Evolutionary conservation across 2,113 vertebrate species (phyloP), one percentile per base, ranked within the genome.

Genomic region (Ailurus styani): DNA sequence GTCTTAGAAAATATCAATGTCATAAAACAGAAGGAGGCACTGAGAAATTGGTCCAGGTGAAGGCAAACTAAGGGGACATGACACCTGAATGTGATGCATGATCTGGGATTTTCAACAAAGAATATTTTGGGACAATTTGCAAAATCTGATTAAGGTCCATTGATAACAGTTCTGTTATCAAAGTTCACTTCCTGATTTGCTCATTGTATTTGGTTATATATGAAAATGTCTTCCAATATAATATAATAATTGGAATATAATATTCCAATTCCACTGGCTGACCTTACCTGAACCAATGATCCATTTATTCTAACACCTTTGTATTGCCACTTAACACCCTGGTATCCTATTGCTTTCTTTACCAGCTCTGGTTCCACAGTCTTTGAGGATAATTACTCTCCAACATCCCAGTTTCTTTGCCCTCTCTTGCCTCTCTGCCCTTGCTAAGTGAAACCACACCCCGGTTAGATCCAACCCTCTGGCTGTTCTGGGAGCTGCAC

Each of bases 181-280:
- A 73, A 93, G 79, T 42, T 83, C 86, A 73, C 73, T 93, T 90
- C 45, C 55, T 86, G 52, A 82, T 94, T 93, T 87, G 77, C 75
- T n/a, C 62, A 37, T 8, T 87, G 2, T 34, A 62, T 14, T 75
- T 96, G 40, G 37, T 85, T 97, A 64, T 21, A 17, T 55, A 68
- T 79, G 21, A 96, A 27, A 68, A 55, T 54, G 47, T 37, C 34
- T 91, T n/a, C n/a, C n/a, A n/a, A n/a, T n/a, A n/a, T n/a, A n/a
- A n/a, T n/a, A n/a, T n/a, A n/a, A n/a, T n/a, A n/a, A n/a, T n/a
- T n/a, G n/a, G n/a, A n/a, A n/a, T n/a, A n/a, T n/a, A 79, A 47
- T 64, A 81, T 79, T 37, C 29, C 40, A 90, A 9, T 37, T 25
- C 23, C 25, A 87, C 42, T 47, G 47, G 50, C 52, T 87, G 55